These are phyloP conservation scores for Condylura cristata DNA, from an alignment of 2,113 vertebrate species.

Conservation along the genomic window DNA sequence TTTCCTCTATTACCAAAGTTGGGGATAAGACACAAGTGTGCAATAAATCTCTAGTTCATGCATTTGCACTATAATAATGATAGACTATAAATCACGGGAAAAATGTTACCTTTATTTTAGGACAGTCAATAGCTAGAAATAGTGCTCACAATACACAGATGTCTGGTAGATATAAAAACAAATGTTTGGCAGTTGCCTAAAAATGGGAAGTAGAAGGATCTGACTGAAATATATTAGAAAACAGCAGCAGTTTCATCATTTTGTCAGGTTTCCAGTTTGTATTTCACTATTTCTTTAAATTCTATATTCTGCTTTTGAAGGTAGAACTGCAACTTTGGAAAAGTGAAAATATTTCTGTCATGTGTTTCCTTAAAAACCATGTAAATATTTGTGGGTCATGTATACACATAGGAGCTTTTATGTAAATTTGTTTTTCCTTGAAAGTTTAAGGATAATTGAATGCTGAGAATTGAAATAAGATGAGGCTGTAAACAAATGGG, in stretches of 20 bases:
- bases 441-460: slow-evolving; percentile 43
- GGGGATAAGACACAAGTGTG: slow-evolving; percentile 77
- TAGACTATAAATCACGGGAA: slow-evolving; percentile 74
- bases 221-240: slow-evolving; percentile 47
- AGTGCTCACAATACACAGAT: slow-evolving; percentile 65
- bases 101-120: slow-evolving; percentile 80
- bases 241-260: not conserved
- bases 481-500: slow-evolving; percentile 58
- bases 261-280: slow-evolving; percentile 60
- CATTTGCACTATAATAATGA: slow-evolving; percentile 79
- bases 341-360: not conserved
- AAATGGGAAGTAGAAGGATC: slow-evolving; percentile 71
- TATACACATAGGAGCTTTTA: not conserved
- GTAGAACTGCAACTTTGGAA: not conserved
- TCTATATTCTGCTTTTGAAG: slow-evolving; percentile 8
- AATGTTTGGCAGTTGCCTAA: slow-evolving; percentile 80
- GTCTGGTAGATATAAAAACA: slow-evolving; percentile 79
- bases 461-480: not conserved
- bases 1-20: slow-evolving; percentile 75
- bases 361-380: not conserved
- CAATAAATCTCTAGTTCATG: slow-evolving; percentile 82
- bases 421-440: slow-evolving; percentile 32
- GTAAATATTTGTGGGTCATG: slow-evolving; percentile 46
- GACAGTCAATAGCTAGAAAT: slow-evolving; percentile 60
- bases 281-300: slow-evolving; percentile 51